phyloP scores from a whole-genome alignment of 1,140 invertebrate genomes.

The Leguminivora glycinivorella region DNA sequence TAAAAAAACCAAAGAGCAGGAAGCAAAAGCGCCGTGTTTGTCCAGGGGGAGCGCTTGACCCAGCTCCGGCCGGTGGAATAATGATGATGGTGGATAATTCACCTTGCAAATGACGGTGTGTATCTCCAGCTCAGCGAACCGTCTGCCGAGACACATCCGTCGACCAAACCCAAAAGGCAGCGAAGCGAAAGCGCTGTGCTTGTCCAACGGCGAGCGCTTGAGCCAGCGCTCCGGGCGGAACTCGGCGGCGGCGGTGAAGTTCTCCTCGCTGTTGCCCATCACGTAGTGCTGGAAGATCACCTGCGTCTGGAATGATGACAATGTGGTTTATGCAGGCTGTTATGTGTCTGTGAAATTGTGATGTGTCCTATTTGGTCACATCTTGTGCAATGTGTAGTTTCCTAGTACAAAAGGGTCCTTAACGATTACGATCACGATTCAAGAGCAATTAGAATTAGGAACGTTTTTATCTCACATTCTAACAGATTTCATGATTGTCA shows the following conservation, averaged over 20 bases:
- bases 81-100: too few relatives aligned
- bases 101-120: constrained; percentile 84
- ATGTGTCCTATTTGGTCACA: too few relatives aligned
- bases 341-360: too few relatives aligned
- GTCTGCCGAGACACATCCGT: constrained; percentile 86
- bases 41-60: constrained; percentile 72
- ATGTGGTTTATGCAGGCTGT: too few relatives aligned
- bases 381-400: too few relatives aligned
- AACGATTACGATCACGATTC: too few relatives aligned
- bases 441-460: too few relatives aligned
- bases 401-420: too few relatives aligned
- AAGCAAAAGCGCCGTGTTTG: constrained; percentile 82
- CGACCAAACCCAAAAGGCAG: constrained; percentile 87
- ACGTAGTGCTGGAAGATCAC: constrained; percentile 90
- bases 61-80: constrained; percentile 89
- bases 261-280: constrained; percentile 86
- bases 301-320: constrained; percentile 81
- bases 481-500: too few relatives aligned
- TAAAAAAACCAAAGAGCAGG: constrained; percentile 87
- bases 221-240: constrained; percentile 91
- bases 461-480: too few relatives aligned
- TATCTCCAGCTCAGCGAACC: constrained; percentile 88
- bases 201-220: constrained; percentile 46
- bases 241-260: constrained; percentile 83
- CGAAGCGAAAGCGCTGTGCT: constrained; percentile 82